Conservation (phyloP, 2,113 vertebrate genomes). For the Gymnobelideus leadbeateri region DNA sequence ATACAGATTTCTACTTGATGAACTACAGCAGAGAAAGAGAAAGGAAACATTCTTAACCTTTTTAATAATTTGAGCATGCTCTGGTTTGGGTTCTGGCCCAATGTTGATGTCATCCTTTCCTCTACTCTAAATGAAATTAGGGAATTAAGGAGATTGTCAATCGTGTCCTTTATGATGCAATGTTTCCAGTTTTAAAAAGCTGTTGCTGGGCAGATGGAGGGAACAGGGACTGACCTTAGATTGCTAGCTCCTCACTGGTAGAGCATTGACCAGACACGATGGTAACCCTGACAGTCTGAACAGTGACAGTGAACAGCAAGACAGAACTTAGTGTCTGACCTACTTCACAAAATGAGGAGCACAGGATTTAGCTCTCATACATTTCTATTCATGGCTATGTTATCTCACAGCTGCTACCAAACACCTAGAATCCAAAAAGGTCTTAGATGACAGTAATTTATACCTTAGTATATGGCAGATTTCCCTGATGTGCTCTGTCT, state of each 20-base stretch:
- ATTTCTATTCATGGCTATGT: slow-evolving; percentile 68
- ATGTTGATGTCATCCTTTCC: slow-evolving; percentile 68
- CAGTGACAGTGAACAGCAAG: slow-evolving; percentile 70
- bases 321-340: slow-evolving; percentile 75
- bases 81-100: slow-evolving; percentile 58
- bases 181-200: slow-evolving; percentile 59
- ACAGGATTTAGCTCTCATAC: slow-evolving; percentile 70
- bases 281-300: slow-evolving; percentile 69
- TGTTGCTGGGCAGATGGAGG: background rate
- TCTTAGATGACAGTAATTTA: slow-evolving; percentile 53
- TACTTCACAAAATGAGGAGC: slow-evolving; percentile 78
- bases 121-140: slow-evolving; percentile 59
- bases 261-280: slow-evolving; percentile 55
- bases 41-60: slow-evolving; percentile 8
- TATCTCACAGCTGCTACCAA: slow-evolving; percentile 70
- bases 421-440: slow-evolving; percentile 61
- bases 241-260: slow-evolving; percentile 61
- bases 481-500: slow-evolving; percentile 8
- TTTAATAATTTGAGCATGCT: slow-evolving; percentile 52
- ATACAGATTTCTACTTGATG: slow-evolving; percentile 25
- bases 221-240: slow-evolving; percentile 52
- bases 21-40: slow-evolving; percentile 12
- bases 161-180: slow-evolving; percentile 53
- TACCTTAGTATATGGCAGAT: slow-evolving; percentile 41
- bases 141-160: slow-evolving; percentile 46